These are phyloP conservation scores for Pachyseris speciosa DNA, from an alignment of 64 coral and sea anemone genomes.

Conservation along the genomic window DNA sequence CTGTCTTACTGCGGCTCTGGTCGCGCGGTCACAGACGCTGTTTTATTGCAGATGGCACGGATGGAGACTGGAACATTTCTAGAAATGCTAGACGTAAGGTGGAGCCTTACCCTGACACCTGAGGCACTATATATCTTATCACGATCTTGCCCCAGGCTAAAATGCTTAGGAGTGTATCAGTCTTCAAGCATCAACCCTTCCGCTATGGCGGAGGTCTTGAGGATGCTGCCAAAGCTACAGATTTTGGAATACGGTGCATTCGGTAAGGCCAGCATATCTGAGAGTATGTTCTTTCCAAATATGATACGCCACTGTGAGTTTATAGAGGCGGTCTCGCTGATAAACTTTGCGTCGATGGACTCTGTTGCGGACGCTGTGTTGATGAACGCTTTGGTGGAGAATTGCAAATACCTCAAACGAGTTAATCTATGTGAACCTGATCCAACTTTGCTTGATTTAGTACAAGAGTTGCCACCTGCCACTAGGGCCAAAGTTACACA, in stretches of 20 bases:
- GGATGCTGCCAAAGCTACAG: conserved; percentile 82
- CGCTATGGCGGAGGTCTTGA: conserved; percentile 92
- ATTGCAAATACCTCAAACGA: conserved; percentile 60
- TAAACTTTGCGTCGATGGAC: conserved; percentile 94
- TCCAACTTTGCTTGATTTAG: conserved; percentile 73
- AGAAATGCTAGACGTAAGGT: conserved; percentile 97
- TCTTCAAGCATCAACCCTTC: conserved; percentile 92
- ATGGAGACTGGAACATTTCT: conserved; percentile 77
- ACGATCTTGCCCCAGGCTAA: conserved; percentile 71
- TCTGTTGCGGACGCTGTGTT: conserved; percentile 79
- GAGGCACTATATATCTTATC: conserved; percentile 86
- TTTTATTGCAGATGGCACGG: conserved; percentile 87
- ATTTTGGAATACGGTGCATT: conserved; percentile 97
- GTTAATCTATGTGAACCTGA: conserved; percentile 98
- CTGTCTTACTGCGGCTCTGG: conserved; percentile 97
- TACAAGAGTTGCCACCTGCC: conserved; percentile 62
- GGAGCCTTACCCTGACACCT: conserved; percentile 94
- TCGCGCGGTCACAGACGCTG: conserved; percentile 95
- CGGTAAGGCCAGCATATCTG: conserved; percentile 97
- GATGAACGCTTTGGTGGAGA: conserved; percentile 75
- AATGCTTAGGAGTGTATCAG: conserved; percentile 96
- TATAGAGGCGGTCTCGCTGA: conserved; percentile 81
- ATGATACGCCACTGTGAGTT: conserved; percentile 82
- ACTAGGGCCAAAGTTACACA: conserved; percentile 85
- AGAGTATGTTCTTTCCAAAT: conserved; percentile 97